phyloP scores from a whole-genome alignment of 2,113 vertebrate species.

The Acanthisitta chloris region DNA sequence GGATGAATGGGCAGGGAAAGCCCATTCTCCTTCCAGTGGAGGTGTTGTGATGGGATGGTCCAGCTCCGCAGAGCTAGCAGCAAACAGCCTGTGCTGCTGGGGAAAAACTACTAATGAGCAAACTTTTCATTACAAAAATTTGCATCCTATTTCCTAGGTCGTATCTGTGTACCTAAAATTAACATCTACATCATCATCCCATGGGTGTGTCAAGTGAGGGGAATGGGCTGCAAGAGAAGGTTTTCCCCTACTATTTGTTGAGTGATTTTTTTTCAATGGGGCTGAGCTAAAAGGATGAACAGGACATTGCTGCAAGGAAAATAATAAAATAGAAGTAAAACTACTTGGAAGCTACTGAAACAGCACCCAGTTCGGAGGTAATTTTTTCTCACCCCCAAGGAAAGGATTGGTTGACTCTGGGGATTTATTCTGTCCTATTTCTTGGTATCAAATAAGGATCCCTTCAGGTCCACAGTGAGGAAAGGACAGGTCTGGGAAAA shows the following conservation, averaged over 20 bases:
- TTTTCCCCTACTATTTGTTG: neutral
- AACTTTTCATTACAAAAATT: neutral
- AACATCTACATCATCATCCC: neutral
- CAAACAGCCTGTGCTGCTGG: neutral
- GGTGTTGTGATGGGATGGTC: neutral
- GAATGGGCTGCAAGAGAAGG: neutral
- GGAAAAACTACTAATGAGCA: neutral
- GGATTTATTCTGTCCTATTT: neutral
- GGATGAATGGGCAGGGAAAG: constrained; percentile 13
- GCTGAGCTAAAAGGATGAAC: neutral
- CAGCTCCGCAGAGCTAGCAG: neutral
- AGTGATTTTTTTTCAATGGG: neutral
- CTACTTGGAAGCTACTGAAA: neutral
- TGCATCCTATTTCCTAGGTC: neutral
- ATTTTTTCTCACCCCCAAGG: neutral
- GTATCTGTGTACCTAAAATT: neutral
- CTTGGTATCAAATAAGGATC: neutral
- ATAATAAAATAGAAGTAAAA: neutral
- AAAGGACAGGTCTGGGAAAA: neutral
- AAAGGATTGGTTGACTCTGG: neutral
- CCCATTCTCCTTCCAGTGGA: neutral
- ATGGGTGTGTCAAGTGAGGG: neutral
- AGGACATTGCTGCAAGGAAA: neutral
- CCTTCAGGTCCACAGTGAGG: neutral
- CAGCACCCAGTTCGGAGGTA: neutral